Evolutionary conservation across 2,113 vertebrate species (phyloP).

Genomic region (Platysteira castanea): DNA sequence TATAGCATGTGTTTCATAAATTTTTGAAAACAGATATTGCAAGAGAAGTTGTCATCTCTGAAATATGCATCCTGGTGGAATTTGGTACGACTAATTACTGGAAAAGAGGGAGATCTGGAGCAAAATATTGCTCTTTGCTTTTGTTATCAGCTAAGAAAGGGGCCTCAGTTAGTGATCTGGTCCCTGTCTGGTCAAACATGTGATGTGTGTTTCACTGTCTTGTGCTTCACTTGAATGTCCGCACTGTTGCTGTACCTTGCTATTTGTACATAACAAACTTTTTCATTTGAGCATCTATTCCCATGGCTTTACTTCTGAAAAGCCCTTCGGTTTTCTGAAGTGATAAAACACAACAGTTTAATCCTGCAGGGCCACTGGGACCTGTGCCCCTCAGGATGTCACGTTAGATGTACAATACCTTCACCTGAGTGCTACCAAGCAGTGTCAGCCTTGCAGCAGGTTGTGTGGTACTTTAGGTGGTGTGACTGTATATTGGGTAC

Average conservation of each 20-base stretch:
- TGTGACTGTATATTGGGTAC: neutral
- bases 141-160: neutral
- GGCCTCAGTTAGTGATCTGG: neutral
- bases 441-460: neutral
- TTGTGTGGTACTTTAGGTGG: neutral
- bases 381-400: neutral
- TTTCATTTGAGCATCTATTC: neutral
- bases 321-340: neutral
- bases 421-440: neutral
- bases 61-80: neutral
- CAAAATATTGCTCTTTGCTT: neutral
- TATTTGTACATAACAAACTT: neutral
- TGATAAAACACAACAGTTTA: neutral
- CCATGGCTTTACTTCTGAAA: neutral
- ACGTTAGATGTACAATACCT: neutral
- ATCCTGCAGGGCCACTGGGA: neutral
- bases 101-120: neutral
- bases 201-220: neutral
- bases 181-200: neutral
- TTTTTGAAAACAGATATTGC: neutral
- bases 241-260: neutral
- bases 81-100: neutral
- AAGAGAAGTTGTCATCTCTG: neutral
- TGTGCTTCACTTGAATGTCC: neutral
- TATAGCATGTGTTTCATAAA: neutral